Evolutionary conservation across 2,888 invertebrate genomes (phyloP), one percentile per base, ranked within the genome.

Genomic region (Argyra leucocephala): DNA sequence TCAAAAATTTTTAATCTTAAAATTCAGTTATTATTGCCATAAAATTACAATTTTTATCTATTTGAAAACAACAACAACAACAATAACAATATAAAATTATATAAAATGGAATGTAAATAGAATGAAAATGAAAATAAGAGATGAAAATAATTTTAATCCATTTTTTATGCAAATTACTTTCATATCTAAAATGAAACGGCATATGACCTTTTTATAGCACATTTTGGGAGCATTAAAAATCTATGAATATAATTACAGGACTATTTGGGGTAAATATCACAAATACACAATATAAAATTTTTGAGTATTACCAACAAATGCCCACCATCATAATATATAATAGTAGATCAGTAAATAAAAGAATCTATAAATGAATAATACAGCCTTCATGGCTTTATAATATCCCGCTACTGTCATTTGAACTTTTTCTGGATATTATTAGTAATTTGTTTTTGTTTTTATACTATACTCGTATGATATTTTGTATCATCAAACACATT

Each of bases 1-100:
- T 48, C 48, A 48, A 48, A 48, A 48, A 48, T 48, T 48, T n/a
- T 48, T 48, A 48, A 48, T 48, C 48, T 48, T 48, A 18, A 48
- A 48, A 48, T 48, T 48, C 48, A 48, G 48, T 48, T 48, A 48
- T 48, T 48, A 48, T 48, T 48, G 48, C 48, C 48, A 48, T 48
- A 48, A 48, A 48, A 48, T 48, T 48, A 48, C 48, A 48, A 48
- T 48, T 48, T 48, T 48, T 48, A 48, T 48, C 48, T 48, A 48
- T 48, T 48, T 48, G 48, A 48, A 48, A 48, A 48, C 48, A 48
- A 37, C 2, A 48, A 48, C n/a, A 48, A 37, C 10, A 37, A 37
- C 37, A 37, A 37, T 3, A 37, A 37, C 15, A 37, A 37, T 12
- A 48, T 12, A 2, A 48, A 48, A n/a, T n/a, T n/a, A n/a, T n/a